Evolutionary conservation across 2,888 invertebrate genomes (phyloP), one percentile per base, ranked within the genome.

Genomic region (Chouioia cunea): DNA sequence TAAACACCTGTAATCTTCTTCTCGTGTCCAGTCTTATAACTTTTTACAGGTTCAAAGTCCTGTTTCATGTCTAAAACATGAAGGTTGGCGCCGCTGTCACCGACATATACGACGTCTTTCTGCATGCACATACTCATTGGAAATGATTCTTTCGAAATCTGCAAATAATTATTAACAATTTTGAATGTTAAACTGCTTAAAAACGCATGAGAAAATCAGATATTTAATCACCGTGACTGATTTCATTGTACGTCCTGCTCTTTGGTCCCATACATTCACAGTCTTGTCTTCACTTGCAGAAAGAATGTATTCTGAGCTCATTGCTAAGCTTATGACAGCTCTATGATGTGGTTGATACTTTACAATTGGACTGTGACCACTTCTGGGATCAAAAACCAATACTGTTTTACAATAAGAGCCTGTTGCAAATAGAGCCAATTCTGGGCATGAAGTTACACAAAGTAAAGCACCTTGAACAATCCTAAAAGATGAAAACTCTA

Each of bases 211-310:
- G 2, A 27, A 20, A n/a, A n/a, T 36, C 4, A 36, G n/a, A 16
- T 18, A 20, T 43, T 22, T 12, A 63, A 59, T 75, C 79, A 84
- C 83, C 73, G 72, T 77, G 22, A 82, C 73, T 22, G 76, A 78
- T 70, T 82, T 82, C 67, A 89, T 71, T 6, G 87, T 79, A 79
- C 86, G 87, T 20, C 88, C 86, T 47, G 89, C 88, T 60, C 87
- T 87, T 79, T 86, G 87, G 78, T 90, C 90, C 86, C 87, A 90
- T 47, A 90, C 81, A 43, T 88, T 87, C 73, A 90, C 83, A 3
- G 89, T 88, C 80, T 86, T 88, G 74, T 90, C 90, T 76, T 90
- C 90, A 75, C 90, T 90, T 1, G 89, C 86, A 20, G 90, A 89
- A 47, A 89, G 87, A 71, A 90, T 83, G 79, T 88, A 86, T 74